Evolutionary conservation across 2,888 invertebrate species (phyloP), one percentile per base, ranked within the genome.

Genomic region (Leucophora obtusa): DNA sequence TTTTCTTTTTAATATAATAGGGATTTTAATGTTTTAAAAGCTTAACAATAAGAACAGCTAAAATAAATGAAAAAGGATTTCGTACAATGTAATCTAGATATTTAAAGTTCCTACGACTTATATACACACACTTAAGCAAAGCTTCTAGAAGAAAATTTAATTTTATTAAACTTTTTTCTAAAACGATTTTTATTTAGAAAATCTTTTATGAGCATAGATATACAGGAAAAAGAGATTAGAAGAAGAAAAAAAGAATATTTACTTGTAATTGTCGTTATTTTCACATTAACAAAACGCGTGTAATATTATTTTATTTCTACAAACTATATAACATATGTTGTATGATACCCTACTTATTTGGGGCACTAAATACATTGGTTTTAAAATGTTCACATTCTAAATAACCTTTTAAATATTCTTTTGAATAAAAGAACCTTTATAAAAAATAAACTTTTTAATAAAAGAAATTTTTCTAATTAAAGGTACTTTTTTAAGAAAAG

Each of bases 201-300:
- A 6, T 7, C 9, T n/a, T 14, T 10, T 1, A 3, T 8, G 3
- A 21, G 7, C 15, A n/a, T 62, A 24, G 9, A 50, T 24, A 24
- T 10, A 50, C 50, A 47, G 28, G 4, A 28, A 7, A 28, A 1
- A 28, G 9, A 8, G 7, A 53, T 17, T 35, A n/a, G 14, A 15
- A 58, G 38, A 43, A 15, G 60, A 10, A 18, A 33, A 53, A 53
- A 2, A 35, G n/a, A 24, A 54, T 66, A 50, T 47, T 33, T 56
- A 51, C 56, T 69, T 62, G 35, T 62, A 56, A 75, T 56, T 62
- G 74, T 75, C 74, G 54, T 75, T 62, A 75, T 68, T 75, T 69
- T 56, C 68, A 35, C 62, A 75, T 62, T 43, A 75, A 62, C 60
- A n/a, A n/a, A n/a, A 62, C 54, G 68, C 50, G 68, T 54, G 54